Evolutionary conservation across 2,797 vertebrate species (phyloP).

Genomic region (Tokudaia tokunoshimensis): DNA sequence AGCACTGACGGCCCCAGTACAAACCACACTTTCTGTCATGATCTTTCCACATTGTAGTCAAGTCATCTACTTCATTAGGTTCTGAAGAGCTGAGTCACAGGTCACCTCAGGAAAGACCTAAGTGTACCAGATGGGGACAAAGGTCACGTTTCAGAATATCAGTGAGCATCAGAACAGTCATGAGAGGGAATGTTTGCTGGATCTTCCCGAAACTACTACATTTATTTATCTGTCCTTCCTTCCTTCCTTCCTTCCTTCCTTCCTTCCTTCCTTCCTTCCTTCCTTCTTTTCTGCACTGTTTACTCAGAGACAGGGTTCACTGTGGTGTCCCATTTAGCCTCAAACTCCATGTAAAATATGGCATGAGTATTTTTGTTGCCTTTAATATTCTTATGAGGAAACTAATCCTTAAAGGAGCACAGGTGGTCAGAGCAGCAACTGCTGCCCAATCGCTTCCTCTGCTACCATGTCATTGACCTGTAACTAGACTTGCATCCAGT

Average conservation of each 20-base stretch:
- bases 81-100: constrained; percentile 48
- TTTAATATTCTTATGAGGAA: not conserved
- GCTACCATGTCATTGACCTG: not conserved
- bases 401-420: not conserved
- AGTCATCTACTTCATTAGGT: constrained; percentile 29
- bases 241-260: not conserved
- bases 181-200: not conserved
- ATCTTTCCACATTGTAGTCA: constrained; percentile 76
- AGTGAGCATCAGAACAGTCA: not conserved
- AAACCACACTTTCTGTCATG: constrained; percentile 90
- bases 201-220: not conserved
- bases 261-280: not conserved
- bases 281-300: no score
- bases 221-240: not conserved
- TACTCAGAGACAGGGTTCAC: not conserved
- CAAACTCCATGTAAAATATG: not conserved
- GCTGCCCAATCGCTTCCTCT: not conserved
- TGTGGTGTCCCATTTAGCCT: not conserved
- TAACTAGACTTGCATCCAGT: no score
- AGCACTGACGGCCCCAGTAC: constrained; percentile 90
- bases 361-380: not conserved
- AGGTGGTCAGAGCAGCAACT: not conserved
- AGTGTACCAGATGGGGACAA: not conserved
- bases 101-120: constrained; percentile 53
- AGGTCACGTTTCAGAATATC: not conserved